A percentile compares a stretch with the other conserved stretches of the same genome.
These are phyloP conservation scores for Drosophila suboccidentalis DNA, from an alignment of 2,888 invertebrate species.

Conservation along the genomic window DNA sequence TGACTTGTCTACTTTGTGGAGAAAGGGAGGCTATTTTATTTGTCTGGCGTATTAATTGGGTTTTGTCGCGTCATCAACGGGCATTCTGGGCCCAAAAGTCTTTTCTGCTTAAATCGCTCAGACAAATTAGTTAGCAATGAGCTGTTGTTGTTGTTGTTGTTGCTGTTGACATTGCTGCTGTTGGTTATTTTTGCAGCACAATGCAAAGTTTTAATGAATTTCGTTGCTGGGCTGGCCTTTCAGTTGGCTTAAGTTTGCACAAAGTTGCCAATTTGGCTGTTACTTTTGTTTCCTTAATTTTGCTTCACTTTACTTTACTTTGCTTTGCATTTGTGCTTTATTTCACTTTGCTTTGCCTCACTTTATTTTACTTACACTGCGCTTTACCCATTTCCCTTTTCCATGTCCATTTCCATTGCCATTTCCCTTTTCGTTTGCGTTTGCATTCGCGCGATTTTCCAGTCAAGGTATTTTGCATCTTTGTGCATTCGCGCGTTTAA, in stretches of 20 bases:
- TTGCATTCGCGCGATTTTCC: slow-evolving; percentile 61
- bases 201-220: slow-evolving; percentile 78
- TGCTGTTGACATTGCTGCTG: slow-evolving; percentile 13
- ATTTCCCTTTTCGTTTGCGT: slow-evolving; percentile 30
- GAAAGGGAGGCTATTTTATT: slow-evolving; percentile 62
- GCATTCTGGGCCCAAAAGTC: slow-evolving; percentile 44
- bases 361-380: slow-evolving; percentile 39
- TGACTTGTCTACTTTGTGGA: slow-evolving; percentile 16
- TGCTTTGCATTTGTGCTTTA: slow-evolving; percentile 32
- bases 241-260: slow-evolving; percentile 69
- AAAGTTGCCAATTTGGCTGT: slow-evolving; percentile 57
- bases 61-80: slow-evolving; percentile 79
- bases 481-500: slow-evolving; percentile 66
- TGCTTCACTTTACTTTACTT: slow-evolving; percentile 27
- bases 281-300: slow-evolving; percentile 49
- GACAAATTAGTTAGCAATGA: slow-evolving; percentile 80
- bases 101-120: slow-evolving; percentile 65
- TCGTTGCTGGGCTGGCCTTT: slow-evolving; percentile 59
- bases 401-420: slow-evolving; percentile 13
- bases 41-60: slow-evolving; percentile 82
- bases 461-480: slow-evolving; percentile 75
- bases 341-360: slow-evolving; percentile 23
- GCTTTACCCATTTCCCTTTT: slow-evolving; percentile 37
- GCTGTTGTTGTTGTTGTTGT: slow-evolving; percentile 20
- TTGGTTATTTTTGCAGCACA: slow-evolving; percentile 61